Evolutionary conservation across 2,113 vertebrate genomes (phyloP).

Genomic region (Ciconia boyciana): DNA sequence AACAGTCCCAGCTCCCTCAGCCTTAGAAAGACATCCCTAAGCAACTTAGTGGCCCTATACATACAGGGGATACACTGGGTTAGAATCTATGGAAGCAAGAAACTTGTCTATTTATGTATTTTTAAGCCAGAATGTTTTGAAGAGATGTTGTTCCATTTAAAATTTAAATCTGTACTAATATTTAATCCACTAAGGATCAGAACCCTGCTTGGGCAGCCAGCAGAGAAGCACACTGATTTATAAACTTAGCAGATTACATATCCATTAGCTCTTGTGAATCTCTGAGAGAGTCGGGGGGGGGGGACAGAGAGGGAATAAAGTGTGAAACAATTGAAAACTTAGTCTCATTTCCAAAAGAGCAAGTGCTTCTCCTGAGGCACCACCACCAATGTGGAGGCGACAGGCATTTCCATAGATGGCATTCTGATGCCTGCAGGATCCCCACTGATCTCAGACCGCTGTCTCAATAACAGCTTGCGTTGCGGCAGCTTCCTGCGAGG

Average conservation of each 20-base stretch:
- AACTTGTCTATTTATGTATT: neutral
- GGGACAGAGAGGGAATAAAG: neutral
- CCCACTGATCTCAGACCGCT: neutral
- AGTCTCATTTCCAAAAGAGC: neutral
- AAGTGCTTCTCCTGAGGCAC: neutral
- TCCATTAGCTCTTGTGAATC: neutral
- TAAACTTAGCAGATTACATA: neutral
- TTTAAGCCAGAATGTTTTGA: neutral
- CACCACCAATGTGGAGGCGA: neutral
- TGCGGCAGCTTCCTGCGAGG: accelerated
- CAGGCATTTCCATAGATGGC: neutral
- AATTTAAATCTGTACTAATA: neutral
- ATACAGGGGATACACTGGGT: neutral
- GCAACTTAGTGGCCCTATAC: neutral
- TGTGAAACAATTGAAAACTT: neutral
- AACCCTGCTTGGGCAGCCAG: neutral
- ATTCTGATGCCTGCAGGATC: neutral
- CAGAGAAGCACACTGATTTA: neutral
- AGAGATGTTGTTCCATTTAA: neutral
- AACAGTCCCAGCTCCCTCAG: neutral
- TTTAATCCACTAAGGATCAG: neutral
- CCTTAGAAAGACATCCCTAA: neutral
- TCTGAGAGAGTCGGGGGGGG: neutral
- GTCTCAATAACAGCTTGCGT: neutral
- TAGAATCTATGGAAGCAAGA: neutral